Evolutionary conservation across 2,797 vertebrate species (phyloP).

Genomic region (Intellagama lesueurii): DNA sequence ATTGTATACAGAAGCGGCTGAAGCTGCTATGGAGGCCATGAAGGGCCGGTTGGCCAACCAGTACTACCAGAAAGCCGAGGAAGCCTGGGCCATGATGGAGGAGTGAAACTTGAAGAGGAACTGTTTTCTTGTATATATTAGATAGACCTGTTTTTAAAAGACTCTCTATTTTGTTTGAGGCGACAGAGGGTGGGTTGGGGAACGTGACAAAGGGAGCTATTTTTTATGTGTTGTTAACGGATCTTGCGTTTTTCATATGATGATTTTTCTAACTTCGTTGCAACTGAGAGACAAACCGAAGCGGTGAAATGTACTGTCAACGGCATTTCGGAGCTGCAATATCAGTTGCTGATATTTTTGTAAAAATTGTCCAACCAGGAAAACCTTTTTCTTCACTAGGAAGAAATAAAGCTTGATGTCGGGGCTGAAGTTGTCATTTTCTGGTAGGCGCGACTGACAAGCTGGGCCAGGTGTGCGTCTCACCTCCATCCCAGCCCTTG

Average conservation of each 20-base stretch:
- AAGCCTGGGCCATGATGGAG: slow-evolving; percentile 93
- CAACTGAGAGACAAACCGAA: slow-evolving; percentile 36
- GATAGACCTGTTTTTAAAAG: slow-evolving; percentile 35
- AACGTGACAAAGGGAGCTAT: slow-evolving; percentile 14
- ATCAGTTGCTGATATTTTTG: slow-evolving; percentile 35
- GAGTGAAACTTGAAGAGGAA: slow-evolving; percentile 72
- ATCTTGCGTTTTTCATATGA: slow-evolving; percentile 47
- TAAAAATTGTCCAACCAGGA: slow-evolving; percentile 30
- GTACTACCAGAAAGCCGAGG: slow-evolving; percentile 96
- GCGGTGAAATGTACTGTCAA: slow-evolving; percentile 11
- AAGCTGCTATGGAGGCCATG: slow-evolving; percentile 94
- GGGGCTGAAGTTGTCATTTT: slow-evolving; percentile 26
- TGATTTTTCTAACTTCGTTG: slow-evolving; percentile 61
- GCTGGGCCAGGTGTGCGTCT: slow-evolving; percentile 31
- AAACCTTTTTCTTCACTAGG: slow-evolving; percentile 21
- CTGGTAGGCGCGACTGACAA: slow-evolving; percentile 7
- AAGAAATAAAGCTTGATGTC: not conserved
- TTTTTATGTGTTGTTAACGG: slow-evolving; percentile 68
- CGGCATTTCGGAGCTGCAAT: slow-evolving; percentile 45
- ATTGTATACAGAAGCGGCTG: slow-evolving; percentile 94
- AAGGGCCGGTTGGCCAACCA: slow-evolving; percentile 94
- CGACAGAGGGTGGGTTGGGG: not conserved
- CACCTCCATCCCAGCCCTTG: slow-evolving; percentile 20
- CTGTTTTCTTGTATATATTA: slow-evolving; percentile 30
- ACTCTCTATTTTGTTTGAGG: slow-evolving; percentile 54